Evolutionary conservation across 1,140 invertebrate species (phyloP), one percentile per base, ranked within the genome.

Genomic region (Hermatobates lingyangjiaoensis): DNA sequence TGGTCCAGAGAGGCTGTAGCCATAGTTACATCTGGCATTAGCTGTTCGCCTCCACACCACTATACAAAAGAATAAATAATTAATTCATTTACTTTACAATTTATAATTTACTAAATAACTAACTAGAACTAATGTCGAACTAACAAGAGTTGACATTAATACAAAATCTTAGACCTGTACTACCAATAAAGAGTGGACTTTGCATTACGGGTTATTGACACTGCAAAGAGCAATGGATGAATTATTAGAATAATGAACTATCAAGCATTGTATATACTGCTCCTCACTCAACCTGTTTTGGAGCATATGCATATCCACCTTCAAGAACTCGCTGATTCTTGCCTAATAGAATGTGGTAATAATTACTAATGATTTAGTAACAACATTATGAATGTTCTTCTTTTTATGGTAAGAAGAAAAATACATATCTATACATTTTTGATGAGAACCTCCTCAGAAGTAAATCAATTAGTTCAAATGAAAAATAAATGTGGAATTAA

Each of bases 21-120:
- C 80, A 87, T 84, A n/a, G 85, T 83, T 45, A 88, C 84, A 64
- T 88, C 85, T 1, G 85, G 85, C 80, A 88, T 86, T 58, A 82
- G 77, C 52, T 53, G 54, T 62, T 68, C 68, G 64, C 69, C 66
- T 50, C 60, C 61, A 10, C 30, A 34, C 30, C 30, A 21, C 39
- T 39, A 61, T 62, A 54, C 64, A 61, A 42, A 21, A 18, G 4
- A 15, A 18, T 15, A 4, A 42, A 7, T 18, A 42, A 42, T 7
- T 5, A 34, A 34, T 10, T 34, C n/a, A n/a, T 34, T 10, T 34
- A 34, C 7, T 34, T 34, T 10, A n/a, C 7, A 7, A 21, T 44
- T 44, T 14, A 44, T 5, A 10, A 10, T 14, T 14, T 20, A 44
- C 7, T 7, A 10, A 44, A 44, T 44, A 10, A 44, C 7, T 44